A percentile compares a stretch with the other conserved stretches of the same genome.
Evolutionary conservation across 2,888 invertebrate genomes (phyloP).

Genomic region (Phanerotoma sp.): DNA sequence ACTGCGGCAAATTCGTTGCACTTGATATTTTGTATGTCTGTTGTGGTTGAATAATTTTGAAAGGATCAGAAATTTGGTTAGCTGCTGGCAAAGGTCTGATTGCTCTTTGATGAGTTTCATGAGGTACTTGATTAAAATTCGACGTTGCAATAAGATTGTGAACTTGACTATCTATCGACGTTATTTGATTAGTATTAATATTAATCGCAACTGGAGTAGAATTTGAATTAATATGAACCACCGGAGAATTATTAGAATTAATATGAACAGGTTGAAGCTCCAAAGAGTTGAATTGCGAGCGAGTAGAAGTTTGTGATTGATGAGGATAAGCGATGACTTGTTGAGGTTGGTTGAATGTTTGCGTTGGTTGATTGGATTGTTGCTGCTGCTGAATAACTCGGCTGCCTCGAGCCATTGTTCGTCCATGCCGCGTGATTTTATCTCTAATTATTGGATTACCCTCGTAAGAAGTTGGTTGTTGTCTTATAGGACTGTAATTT

Average conservation of each 20-base stretch:
- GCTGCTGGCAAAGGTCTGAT: constrained; percentile 42
- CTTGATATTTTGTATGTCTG: constrained; percentile 50
- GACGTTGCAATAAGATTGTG: constrained; percentile 39
- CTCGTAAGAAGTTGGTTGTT: constrained; percentile 42
- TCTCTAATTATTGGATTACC: constrained; percentile 34
- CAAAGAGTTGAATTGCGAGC: constrained; percentile 28
- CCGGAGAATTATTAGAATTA: constrained; percentile 37
- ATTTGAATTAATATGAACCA: constrained; percentile 39
- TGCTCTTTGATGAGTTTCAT: constrained; percentile 39
- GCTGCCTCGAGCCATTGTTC: constrained; percentile 38
- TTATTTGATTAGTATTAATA: constrained; percentile 23
- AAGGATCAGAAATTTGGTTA: constrained; percentile 43
- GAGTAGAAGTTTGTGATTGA: not conserved
- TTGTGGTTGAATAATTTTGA: constrained; percentile 47
- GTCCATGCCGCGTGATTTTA: constrained; percentile 39
- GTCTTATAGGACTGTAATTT: constrained; percentile 37
- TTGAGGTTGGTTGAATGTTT: constrained; percentile 40
- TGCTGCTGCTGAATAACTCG: constrained; percentile 45
- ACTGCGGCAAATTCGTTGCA: constrained; percentile 12
- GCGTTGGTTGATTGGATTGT: too few species aligned
- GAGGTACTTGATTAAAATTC: constrained; percentile 38
- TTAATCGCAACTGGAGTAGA: constrained; percentile 37
- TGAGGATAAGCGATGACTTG: constrained; percentile 43
- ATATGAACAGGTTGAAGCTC: constrained; percentile 47
- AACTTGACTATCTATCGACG: constrained; percentile 35